phyloP scores from a whole-genome alignment of 30 jellyfish, hydroid and myxozoan genomes.

The Mastigias papua region DNA sequence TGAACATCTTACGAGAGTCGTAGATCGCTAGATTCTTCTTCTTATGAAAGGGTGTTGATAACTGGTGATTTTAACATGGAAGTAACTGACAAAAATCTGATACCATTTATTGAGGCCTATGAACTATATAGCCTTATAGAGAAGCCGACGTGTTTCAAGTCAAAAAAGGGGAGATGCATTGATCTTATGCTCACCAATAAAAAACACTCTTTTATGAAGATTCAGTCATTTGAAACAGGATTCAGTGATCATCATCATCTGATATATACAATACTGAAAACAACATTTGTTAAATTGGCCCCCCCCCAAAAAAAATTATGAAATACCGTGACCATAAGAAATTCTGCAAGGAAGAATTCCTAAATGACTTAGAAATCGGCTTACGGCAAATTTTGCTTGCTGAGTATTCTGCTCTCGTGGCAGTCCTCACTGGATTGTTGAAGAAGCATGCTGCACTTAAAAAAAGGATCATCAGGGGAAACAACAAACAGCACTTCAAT shows the following conservation, averaged over 20 bases:
- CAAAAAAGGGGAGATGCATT: too few species aligned
- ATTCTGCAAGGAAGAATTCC: not conserved
- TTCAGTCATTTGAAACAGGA: not conserved
- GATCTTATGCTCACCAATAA: constrained; percentile 19
- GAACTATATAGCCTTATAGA: too few species aligned
- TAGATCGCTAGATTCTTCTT: too few species aligned
- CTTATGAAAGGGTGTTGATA: too few species aligned
- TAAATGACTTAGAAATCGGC: not conserved
- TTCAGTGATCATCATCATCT: constrained; percentile 27
- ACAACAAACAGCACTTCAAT: constrained; percentile 2
- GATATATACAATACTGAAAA: constrained; percentile 5
- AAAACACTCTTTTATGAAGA: not conserved
- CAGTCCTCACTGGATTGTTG: not conserved
- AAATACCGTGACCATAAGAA: not conserved
- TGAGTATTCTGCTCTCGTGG: not conserved
- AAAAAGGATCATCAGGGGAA: constrained; percentile 4
- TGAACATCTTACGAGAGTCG: too few species aligned
- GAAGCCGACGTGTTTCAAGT: too few species aligned
- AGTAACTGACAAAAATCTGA: too few species aligned
- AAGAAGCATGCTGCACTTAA: not conserved
- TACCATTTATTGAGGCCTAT: too few species aligned
- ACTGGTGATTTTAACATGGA: too few species aligned
- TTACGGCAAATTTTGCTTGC: not conserved
- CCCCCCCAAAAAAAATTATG: constrained; percentile 10
- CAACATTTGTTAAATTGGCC: not conserved